Base-by-base conservation (phyloP, 2,888 invertebrate genomes). In the Philopedon plagiatum region DNA sequence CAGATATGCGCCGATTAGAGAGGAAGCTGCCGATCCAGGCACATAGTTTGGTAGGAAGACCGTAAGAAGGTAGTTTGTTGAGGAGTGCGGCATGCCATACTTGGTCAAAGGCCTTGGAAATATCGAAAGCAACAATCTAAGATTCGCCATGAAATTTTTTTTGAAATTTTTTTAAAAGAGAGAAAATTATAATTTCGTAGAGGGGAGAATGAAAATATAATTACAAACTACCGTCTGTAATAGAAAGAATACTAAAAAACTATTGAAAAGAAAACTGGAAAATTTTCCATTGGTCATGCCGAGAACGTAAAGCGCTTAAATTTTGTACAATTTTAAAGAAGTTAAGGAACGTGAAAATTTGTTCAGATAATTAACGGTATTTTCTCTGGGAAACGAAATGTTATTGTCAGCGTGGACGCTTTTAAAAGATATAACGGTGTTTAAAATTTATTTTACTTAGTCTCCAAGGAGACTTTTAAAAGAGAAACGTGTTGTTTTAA, bases 281-380 rank as follows among this genome's bases (percentile, higher is more conserved):
- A 1, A 46, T 46, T 21, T 46, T 46, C 21, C 11, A 5, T 46
- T 21, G 46, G 23, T 21, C 21, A 46, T 23, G 46, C 46, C 13
- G 8, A 13, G 18, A 32, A 18, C 51, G 29, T 29, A 54, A 29
- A 29, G 18, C 15, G 19, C 18, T 15, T 18, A 56, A 56, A 56
- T 19, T 41, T 29, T 29, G 13, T 60, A 46, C 32, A 29, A 44
- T 26, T 46, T 39, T 61, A 44, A 54, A n/a, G 41, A 65, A 64
- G 64, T 64, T 56, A 65, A 56, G 64, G 18, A 44, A 56, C 56
- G 41, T 41, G 56, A 29, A 56, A 41, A 65, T 56, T 65, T 65
- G 56, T 41, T 41, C 29, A 29, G 23, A 44, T 54, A 65, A 65
- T 65, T 65, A 65, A 41, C 56, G 56, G 56, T 39, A 56, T 65